Conservation (phyloP, 2,113 vertebrate species). For the Actenoides hombroni region DNA sequence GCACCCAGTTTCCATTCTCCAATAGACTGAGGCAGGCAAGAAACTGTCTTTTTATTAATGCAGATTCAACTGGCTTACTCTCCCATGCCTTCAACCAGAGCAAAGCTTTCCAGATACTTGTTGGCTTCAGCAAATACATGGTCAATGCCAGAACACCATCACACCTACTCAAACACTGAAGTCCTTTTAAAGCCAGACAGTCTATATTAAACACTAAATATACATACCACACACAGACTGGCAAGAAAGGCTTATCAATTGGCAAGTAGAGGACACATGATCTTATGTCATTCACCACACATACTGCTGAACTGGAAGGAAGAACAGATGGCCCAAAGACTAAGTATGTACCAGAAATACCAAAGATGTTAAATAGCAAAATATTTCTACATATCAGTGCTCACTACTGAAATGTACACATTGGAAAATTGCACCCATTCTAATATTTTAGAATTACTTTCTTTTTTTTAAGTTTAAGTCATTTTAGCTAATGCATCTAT, state of each 20-base stretch:
- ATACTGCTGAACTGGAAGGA: neutral
- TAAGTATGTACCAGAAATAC: neutral
- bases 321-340: neutral
- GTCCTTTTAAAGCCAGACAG: neutral
- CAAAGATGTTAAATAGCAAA: neutral
- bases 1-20: neutral
- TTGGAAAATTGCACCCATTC: neutral
- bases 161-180: neutral
- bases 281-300: neutral
- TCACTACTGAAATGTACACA: neutral
- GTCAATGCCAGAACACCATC: neutral
- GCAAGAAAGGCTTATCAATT: too few relatives aligned
- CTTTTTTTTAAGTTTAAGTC: neutral
- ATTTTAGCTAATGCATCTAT: neutral
- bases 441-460: rapidly evolving
- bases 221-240: rapidly evolving
- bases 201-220: neutral
- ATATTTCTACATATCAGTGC: neutral
- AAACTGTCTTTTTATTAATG: neutral
- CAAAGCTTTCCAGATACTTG: neutral
- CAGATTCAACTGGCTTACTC: neutral
- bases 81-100: neutral
- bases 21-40: neutral
- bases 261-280: neutral
- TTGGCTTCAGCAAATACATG: neutral